phyloP scores from a whole-genome alignment of 2,888 invertebrate genomes.

The Eristalinus aeneus region DNA sequence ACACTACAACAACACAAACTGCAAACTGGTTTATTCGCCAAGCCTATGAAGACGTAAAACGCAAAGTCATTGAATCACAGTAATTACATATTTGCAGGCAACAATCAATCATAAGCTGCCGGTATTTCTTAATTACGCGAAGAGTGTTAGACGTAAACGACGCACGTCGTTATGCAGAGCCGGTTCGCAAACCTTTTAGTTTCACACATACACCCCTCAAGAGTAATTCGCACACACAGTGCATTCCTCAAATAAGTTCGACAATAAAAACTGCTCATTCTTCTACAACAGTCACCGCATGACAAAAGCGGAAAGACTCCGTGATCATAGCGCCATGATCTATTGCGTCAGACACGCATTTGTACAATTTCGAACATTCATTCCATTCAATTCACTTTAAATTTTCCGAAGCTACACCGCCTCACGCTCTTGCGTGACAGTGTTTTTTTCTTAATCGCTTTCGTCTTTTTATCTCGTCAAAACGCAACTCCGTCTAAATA shows the following conservation, averaged over 20 bases:
- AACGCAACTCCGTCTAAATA: neutral
- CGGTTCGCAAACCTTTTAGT: no score
- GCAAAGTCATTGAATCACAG: neutral
- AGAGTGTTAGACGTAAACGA: neutral
- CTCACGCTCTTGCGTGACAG: neutral
- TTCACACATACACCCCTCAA: no score
- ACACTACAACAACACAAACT: no score
- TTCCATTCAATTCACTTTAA: neutral
- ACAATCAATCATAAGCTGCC: neutral
- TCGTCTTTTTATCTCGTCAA: neutral
- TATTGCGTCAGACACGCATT: neutral
- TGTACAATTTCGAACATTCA: neutral
- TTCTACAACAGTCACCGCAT: neutral
- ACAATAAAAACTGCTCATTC: neutral
- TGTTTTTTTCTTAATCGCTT: neutral
- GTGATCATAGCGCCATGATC: neutral
- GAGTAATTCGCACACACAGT: no score
- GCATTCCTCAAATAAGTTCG: no score
- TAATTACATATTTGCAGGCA: neutral
- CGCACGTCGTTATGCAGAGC: neutral
- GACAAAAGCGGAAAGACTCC: neutral
- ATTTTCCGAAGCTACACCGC: neutral
- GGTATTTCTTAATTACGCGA: neutral
- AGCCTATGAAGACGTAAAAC: no score
- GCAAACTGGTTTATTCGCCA: no score